These are phyloP conservation scores for Nymphicus hollandicus DNA, from an alignment of 2,113 vertebrate genomes.

Conservation along the genomic window DNA sequence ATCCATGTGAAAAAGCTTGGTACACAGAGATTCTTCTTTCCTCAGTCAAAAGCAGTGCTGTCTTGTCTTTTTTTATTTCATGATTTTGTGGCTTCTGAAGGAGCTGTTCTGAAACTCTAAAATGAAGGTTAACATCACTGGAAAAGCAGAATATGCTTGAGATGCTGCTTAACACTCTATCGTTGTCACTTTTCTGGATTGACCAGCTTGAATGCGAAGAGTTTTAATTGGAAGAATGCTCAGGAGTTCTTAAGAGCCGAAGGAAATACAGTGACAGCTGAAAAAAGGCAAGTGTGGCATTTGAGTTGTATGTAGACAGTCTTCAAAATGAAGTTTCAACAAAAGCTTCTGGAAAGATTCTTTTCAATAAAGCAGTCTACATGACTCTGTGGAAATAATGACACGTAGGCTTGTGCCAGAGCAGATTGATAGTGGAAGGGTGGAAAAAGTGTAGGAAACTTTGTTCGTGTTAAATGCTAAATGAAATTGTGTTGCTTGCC, in stretches of 20 bases:
- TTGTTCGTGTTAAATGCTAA: not conserved
- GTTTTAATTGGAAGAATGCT: not conserved
- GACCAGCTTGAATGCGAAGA: not conserved
- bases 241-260: not conserved
- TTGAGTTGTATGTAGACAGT: not conserved
- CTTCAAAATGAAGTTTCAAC: not conserved
- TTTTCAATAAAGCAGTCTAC: not conserved
- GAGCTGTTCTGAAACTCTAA: not conserved
- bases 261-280: not conserved
- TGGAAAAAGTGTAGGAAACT: slow-evolving; percentile 16
- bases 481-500: not conserved
- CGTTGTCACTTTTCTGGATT: not conserved
- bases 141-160: not conserved
- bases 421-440: not conserved
- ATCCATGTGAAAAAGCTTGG: not conserved
- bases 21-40: not conserved
- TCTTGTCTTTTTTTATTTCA: not conserved
- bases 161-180: not conserved
- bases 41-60: not conserved
- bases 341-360: not conserved
- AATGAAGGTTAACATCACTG: not conserved
- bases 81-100: not conserved
- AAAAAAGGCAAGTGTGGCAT: not conserved
- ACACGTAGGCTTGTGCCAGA: not conserved
- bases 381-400: not conserved